phyloP scores from a whole-genome alignment of 2,113 vertebrate species.

The Muntiacus muntjak region DNA sequence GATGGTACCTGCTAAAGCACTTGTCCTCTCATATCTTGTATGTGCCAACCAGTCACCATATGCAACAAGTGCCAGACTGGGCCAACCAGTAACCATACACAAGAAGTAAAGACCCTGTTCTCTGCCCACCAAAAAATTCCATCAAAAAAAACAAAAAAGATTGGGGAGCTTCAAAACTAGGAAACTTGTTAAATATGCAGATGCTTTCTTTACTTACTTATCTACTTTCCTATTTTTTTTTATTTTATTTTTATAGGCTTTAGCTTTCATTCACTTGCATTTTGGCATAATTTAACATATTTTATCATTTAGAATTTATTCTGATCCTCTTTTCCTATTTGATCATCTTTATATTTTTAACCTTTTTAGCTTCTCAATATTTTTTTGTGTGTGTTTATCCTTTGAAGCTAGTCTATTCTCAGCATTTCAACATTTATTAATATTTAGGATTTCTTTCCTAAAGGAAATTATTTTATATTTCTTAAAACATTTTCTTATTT shows the following conservation, averaged over 20 bases:
- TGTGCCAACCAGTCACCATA: neutral
- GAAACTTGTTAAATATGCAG: neutral
- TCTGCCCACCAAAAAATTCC: neutral
- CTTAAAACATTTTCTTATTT: neutral
- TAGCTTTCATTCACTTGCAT: neutral
- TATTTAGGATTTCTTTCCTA: neutral
- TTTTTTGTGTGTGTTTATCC: neutral
- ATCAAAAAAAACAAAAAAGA: neutral
- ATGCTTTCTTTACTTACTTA: neutral
- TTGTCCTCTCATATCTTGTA: neutral
- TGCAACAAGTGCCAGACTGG: neutral
- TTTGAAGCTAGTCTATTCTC: neutral
- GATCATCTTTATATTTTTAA: neutral
- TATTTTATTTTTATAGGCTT: neutral
- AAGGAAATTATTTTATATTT: conserved; percentile 13
- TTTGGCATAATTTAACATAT: neutral
- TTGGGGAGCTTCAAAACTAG: neutral
- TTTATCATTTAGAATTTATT: neutral
- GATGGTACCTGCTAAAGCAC: neutral
- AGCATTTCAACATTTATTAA: neutral
- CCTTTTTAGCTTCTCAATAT: neutral
- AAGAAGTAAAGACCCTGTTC: neutral
- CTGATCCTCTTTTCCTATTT: neutral
- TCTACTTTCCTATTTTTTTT: neutral
- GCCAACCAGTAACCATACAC: neutral